Base-by-base conservation (phyloP, 2,888 invertebrate species). In the Punctoribates punctum region DNA sequence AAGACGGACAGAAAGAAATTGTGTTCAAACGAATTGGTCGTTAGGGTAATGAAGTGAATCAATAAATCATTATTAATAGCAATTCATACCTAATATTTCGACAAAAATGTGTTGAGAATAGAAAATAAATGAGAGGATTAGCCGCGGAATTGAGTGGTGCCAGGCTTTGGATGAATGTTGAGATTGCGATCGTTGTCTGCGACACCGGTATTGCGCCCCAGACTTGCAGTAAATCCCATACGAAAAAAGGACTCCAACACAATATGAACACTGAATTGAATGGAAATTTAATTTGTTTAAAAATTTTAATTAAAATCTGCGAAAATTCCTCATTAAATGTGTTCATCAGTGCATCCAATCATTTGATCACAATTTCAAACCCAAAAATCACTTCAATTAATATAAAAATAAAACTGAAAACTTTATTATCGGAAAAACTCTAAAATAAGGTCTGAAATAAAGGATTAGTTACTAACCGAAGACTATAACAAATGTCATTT, bases 401-500 rank as follows among this genome's bases (percentile, higher is more conserved):
- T 13, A 42, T 13, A 9, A 13, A 42, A 11, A 9, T 42, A 42
- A 42, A 5, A 42, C 42, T 42, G 11, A 42, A 8, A 42, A 13
- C 1, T 42, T 42, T 1, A 42, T 1, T 42, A 6, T 34, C n/a
- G n/a, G 20, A 60, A 20, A 20, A 65, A 65, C 11, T 29, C n/a
- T 38, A 34, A 38, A 62, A 29, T 6, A 5, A 25, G 1, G 3
- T 60, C 5, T 62, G 23, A 27, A 29, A 62, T 62, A 15, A 29
- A 62, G 20, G 17, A n/a, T 54, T 20, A 20, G 54, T 13, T 54
- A 54, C 89, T 89, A 84, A 92, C 93, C 93, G 81, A 94, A 92
- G 77, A 96, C 95, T 81, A 96, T 96, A 80, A 95, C 94, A 81
- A 96, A 91, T 0, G 96, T 96, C 94, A 96, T 96, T 85, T 96